These are phyloP conservation scores for Nicator chloris DNA, from an alignment of 2,113 vertebrate genomes.

Conservation along the genomic window DNA sequence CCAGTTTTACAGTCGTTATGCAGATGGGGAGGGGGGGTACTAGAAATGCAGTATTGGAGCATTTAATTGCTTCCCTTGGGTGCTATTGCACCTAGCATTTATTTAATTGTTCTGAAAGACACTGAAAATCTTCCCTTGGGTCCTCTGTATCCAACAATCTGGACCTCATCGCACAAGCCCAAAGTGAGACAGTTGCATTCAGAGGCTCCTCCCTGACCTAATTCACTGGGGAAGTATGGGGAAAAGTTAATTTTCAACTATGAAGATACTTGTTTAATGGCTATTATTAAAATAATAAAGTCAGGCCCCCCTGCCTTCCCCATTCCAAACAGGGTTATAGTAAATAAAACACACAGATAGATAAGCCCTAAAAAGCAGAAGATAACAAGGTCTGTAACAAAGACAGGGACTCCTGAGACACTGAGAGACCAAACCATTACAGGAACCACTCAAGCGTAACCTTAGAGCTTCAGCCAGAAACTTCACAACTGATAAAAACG, in stretches of 20 bases:
- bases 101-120: not conserved
- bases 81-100: not conserved
- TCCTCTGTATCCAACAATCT: not conserved
- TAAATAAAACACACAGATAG: not conserved
- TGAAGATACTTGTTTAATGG: not conserved
- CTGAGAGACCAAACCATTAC: not conserved
- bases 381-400: not conserved
- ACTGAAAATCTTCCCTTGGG: rapidly evolving
- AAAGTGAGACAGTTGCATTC: rapidly evolving
- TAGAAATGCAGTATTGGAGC: not conserved
- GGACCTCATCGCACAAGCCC: not conserved
- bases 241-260: not conserved
- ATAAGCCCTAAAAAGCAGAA: not conserved
- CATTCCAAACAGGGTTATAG: not conserved
- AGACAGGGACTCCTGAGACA: not conserved
- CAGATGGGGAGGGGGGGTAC: not conserved
- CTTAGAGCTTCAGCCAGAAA: not conserved
- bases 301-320: rapidly evolving
- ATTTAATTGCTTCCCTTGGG: not conserved
- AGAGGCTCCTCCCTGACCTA: not conserved
- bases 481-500: not conserved
- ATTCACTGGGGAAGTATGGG: not conserved
- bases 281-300: not conserved
- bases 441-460: not conserved
- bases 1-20: not conserved